Conservation (phyloP, 2,113 vertebrate genomes). For the Brachyhypopomus gauderio region DNA sequence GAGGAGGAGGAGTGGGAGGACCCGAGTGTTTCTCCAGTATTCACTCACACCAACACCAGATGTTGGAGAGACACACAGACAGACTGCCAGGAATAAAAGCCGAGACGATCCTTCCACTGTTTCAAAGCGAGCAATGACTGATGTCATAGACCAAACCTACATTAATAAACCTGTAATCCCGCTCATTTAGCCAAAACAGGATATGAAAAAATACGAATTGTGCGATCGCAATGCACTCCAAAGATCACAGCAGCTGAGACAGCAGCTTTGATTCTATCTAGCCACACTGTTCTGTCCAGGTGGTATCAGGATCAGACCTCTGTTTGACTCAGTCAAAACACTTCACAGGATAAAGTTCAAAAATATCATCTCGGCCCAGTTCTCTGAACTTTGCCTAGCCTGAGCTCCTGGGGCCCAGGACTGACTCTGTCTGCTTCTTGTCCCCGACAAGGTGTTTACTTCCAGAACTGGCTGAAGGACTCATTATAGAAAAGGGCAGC, state of each 20-base stretch:
- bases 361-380: constrained; percentile 11
- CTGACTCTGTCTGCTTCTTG: constrained; percentile 34
- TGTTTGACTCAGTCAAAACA: neutral
- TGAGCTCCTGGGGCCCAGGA: constrained; percentile 8
- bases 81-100: neutral
- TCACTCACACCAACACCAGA: neutral
- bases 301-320: neutral
- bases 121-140: neutral
- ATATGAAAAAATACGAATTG: no score
- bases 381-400: constrained; percentile 22
- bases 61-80: neutral
- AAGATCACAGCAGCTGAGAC: no score
- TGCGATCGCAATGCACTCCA: no score
- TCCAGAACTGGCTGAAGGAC: constrained; percentile 30
- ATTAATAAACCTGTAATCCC: neutral
- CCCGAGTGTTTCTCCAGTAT: neutral
- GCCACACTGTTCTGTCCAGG: neutral
- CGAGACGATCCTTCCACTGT: neutral
- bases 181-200: no score
- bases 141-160: neutral
- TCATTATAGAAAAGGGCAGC: constrained; percentile 38
- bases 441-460: constrained; percentile 36
- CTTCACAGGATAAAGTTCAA: neutral
- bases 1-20: neutral
- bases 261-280: neutral